Conservation (phyloP, 53 echinoderm and acorn worm genomes). For the Antedon mediterranea region DNA sequence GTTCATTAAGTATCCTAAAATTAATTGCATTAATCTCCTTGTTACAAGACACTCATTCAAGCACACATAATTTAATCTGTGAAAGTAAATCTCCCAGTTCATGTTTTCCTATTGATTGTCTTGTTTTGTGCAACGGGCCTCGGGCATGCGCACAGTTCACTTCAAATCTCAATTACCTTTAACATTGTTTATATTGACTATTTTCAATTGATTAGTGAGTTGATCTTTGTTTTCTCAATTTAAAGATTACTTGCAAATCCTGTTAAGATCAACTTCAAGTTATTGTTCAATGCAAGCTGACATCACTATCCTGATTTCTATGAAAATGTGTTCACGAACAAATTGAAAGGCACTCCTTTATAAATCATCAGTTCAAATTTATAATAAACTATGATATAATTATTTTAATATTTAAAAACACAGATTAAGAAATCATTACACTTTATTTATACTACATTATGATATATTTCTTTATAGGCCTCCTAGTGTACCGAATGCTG, state of each 20-base stretch:
- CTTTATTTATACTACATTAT: too few relatives aligned
- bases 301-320: background rate
- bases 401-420: too few relatives aligned
- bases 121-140: background rate
- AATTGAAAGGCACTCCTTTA: too few relatives aligned
- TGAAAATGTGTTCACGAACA: too few relatives aligned
- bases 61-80: background rate
- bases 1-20: background rate
- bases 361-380: too few relatives aligned
- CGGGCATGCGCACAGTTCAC: background rate
- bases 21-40: background rate
- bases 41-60: background rate
- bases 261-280: background rate
- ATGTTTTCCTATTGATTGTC: background rate
- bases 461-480: too few relatives aligned
- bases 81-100: background rate
- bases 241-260: background rate
- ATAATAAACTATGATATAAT: too few relatives aligned
- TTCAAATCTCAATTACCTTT: background rate
- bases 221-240: constrained; percentile 1
- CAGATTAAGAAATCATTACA: too few relatives aligned
- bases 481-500: too few relatives aligned
- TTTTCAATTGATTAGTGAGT: background rate
- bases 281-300: background rate
- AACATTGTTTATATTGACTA: background rate